Conservation (phyloP, 2,888 invertebrate genomes). For the Odontocolon sp. region DNA sequence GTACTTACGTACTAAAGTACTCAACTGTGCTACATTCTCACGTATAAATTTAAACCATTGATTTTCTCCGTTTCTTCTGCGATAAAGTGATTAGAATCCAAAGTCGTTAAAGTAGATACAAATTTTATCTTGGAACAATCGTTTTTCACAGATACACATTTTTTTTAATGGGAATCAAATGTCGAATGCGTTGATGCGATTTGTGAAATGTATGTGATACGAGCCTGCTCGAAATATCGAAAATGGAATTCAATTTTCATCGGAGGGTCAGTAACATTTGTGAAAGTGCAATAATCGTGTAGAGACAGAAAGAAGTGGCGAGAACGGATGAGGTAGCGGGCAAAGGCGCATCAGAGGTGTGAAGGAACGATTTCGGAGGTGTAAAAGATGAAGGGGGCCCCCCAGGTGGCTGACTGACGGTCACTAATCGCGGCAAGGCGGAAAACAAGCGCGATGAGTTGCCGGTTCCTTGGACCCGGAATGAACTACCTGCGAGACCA, state of each 20-base stretch:
- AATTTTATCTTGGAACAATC: no score
- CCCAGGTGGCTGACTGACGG: constrained; percentile 71
- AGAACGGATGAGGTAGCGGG: constrained; percentile 35
- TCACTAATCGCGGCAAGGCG: constrained; percentile 74
- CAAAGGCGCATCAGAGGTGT: constrained; percentile 64
- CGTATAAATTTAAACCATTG: neutral
- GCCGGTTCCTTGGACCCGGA: constrained; percentile 64
- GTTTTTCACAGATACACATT: no score
- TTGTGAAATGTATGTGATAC: no score
- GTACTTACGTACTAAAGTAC: neutral
- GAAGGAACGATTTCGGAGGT: constrained; percentile 73
- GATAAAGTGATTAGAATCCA: no score
- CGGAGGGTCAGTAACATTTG: constrained; percentile 20
- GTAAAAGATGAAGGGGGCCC: constrained; percentile 68
- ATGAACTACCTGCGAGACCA: constrained; percentile 55
- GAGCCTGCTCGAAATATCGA: no score
- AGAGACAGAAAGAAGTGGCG: neutral
- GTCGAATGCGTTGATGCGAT: no score
- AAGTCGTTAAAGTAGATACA: no score
- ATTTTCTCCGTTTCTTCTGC: neutral
- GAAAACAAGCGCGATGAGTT: constrained; percentile 77
- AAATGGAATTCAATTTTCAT: neutral
- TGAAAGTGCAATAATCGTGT: constrained; percentile 5
- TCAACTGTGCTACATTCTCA: neutral
- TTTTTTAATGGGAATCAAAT: no score